Evolutionary conservation across 2,888 invertebrate genomes (phyloP), one percentile per base, ranked within the genome.

Genomic region (Dolichomitus sp.): DNA sequence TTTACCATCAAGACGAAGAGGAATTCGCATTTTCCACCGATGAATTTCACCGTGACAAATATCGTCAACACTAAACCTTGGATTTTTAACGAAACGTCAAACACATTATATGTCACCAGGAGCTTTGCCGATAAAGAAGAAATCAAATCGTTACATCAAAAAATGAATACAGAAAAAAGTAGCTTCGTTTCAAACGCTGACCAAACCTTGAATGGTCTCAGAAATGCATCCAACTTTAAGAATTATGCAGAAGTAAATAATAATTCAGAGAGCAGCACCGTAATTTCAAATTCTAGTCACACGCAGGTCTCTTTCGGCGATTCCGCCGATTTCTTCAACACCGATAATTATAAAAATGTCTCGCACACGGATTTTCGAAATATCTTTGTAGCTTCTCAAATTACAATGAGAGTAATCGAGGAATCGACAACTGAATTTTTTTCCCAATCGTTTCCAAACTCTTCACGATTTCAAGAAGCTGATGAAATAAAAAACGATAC

Each of bases 1-100:
- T 12, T 40, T 27, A 54, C 65, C 7, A 30, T 42, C 5, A 37
- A 40, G 33, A 57, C 37, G 23, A 66, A 69, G 14, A 61, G 40
- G 37, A 81, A n/a, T 37, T 65, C 69, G 12, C n/a, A 81, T 48
- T 42, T 54, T 33, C 30, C 40, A 4, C 11, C 59, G 37, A 42
- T 45, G 1, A 17, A 27, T 76, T 23, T 33, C 30, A 68, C 72
- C 30, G 40, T 33, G 12, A 75, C 72, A 12, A 63, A 65, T 9
- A 68, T 61, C 17, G 12, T 40, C 17, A 11, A 0, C 12, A 17
- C 48, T 7, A 61, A 30, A 59, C 17, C 27, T 3, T 40, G 61
- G 37, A 42, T 14, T 12, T 4, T 48, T 9, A 66, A 66, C n/a
- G 59, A 52, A 27, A 66, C 72, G 12, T 40, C 70, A 4, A 19